Evolutionary conservation across 2,888 invertebrate species (phyloP).

Genomic region (Phengaris alcon): DNA sequence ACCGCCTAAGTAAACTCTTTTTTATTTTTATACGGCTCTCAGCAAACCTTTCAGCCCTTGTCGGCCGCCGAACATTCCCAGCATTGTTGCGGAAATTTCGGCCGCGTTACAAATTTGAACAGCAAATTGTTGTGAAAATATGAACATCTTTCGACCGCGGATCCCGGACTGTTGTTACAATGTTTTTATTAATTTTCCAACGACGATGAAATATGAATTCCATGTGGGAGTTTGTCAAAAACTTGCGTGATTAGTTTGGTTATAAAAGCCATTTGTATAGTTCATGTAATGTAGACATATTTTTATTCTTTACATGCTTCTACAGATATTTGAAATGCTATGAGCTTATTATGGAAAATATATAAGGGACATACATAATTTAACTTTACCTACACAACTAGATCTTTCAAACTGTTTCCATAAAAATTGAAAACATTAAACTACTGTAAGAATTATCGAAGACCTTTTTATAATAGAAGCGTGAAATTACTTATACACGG

Average conservation of each 20-base stretch:
- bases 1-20: constrained; percentile 14
- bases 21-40: constrained; percentile 19
- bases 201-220: background rate
- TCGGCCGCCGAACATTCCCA: constrained; percentile 1
- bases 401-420: too few relatives aligned
- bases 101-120: constrained; percentile 23
- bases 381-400: too few relatives aligned
- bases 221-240: background rate
- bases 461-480: too few relatives aligned
- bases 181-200: background rate
- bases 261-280: background rate
- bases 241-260: background rate
- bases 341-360: too few relatives aligned
- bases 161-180: background rate
- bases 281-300: too few relatives aligned
- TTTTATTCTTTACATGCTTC: too few relatives aligned
- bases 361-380: too few relatives aligned
- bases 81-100: constrained; percentile 21
- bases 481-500: too few relatives aligned
- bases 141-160: background rate
- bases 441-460: too few relatives aligned
- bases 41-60: constrained; percentile 21
- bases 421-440: too few relatives aligned
- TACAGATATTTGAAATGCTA: too few relatives aligned
- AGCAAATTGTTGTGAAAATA: constrained; percentile 20